These are phyloP conservation scores for Acanthis flammea DNA, from an alignment of 2,797 vertebrate species.

Conservation along the genomic window DNA sequence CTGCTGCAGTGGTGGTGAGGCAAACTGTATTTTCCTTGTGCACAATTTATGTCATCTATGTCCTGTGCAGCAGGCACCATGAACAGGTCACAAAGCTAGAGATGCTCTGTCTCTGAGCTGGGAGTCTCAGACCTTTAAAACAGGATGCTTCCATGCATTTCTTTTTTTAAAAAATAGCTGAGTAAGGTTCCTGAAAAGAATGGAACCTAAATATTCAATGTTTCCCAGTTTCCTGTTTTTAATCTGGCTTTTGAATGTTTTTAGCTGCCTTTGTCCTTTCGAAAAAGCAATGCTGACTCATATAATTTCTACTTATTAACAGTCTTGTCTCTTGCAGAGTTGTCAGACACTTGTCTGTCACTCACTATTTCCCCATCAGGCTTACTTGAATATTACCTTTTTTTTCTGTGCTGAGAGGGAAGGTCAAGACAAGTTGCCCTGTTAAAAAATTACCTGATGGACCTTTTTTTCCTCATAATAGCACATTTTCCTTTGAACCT, in stretches of 20 bases:
- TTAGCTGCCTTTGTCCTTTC: neutral
- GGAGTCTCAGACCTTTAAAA: neutral
- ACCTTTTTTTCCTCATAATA: neutral
- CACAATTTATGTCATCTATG: neutral
- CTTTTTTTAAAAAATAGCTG: neutral
- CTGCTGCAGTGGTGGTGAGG: neutral
- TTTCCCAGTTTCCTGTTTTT: neutral
- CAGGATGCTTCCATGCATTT: neutral
- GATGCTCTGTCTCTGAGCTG: neutral
- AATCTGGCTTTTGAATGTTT: neutral
- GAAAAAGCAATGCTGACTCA: neutral
- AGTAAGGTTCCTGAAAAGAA: neutral
- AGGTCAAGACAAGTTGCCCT: neutral
- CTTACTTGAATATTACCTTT: neutral
- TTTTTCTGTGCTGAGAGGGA: neutral
- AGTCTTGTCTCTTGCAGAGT: neutral
- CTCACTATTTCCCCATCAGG: neutral
- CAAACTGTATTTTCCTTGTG: neutral
- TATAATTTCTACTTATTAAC: neutral
- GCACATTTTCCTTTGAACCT: neutral
- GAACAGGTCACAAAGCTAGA: neutral
- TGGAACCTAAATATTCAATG: fast-evolving
- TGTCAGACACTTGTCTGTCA: neutral
- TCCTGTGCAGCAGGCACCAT: neutral
- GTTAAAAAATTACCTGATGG: neutral